Base-by-base conservation (phyloP, 2,888 invertebrate genomes). In the Lycocerus yunnanus region DNA sequence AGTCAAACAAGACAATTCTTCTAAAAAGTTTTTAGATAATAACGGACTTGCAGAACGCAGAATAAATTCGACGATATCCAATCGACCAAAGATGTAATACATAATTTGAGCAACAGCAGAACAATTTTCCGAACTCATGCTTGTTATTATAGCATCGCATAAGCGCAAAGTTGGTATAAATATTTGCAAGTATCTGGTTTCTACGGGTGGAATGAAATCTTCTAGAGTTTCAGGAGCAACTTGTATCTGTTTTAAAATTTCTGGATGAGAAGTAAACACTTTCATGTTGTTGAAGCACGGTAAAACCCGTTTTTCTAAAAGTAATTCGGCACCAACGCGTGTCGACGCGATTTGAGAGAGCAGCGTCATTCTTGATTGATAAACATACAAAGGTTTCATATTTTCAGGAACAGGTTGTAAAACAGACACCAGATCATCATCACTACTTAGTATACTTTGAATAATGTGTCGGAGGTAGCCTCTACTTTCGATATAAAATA, bases 321-420 rank as follows among this genome's bases (percentile, higher is more conserved):
- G 82, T 68, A 91, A 85, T 80, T 92, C 91, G 0, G 93, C 91
- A 77, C 96, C 96, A 11, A 89, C 82, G 77, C 91, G 89, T 0
- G 91, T 90, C 8, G 91, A 90, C 0, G 94, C 93, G 81, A 95
- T 88, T 82, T 93, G 90, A 69, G 92, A 89, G 15, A 96, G 88
- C 79, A 95, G 90, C 58, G 94, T 91, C 93, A 97, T 93, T 88
- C 95, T 95, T 0, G 96, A 93, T 85, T 96, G 95, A 87, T 95
- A 97, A 14, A 96, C 91, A 88, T 95, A 97, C 0, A 97, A 87
- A 0, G 93, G 92, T 72, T 94, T 91, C 61, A 97, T 88, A 2
- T 92, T 92, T 24, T 91, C 90, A 0, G 93, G 92, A 78, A 88
- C 90, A 13, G 91, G 90, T 80, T 92, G 92, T 63, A 95, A 83